phyloP scores from a whole-genome alignment of 2,113 vertebrate genomes.

The Microcebus ravelobensis region DNA sequence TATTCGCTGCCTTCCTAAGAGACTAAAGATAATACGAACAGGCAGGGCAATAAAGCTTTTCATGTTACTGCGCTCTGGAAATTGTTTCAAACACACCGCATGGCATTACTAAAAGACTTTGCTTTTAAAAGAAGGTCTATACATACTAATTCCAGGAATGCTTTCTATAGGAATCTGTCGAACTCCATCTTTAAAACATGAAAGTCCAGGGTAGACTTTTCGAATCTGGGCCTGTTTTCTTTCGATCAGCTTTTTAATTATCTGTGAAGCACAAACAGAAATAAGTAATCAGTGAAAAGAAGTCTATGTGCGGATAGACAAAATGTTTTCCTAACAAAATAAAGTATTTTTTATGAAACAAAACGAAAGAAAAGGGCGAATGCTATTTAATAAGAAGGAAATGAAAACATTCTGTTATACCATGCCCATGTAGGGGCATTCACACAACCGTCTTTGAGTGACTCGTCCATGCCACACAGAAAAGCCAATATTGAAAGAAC shows the following conservation, averaged over 20 bases:
- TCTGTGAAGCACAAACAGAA: slow-evolving; percentile 86
- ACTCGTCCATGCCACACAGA: not conserved
- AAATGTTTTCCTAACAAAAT: not conserved
- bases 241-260: slow-evolving; percentile 99
- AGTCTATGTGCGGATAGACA: not conserved
- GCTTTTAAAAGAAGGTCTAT: slow-evolving; percentile 63
- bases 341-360: not conserved
- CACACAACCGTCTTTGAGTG: not conserved
- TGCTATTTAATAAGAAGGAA: not conserved
- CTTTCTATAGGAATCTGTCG: slow-evolving; percentile 99
- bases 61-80: not conserved
- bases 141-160: slow-evolving; percentile 99
- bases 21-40: not conserved
- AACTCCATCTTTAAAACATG: slow-evolving; percentile 99
- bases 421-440: not conserved
- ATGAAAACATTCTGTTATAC: not conserved
- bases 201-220: slow-evolving; percentile 99
- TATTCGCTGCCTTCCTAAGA: not conserved
- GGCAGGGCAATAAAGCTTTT: not conserved
- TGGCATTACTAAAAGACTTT: not conserved
- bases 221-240: slow-evolving; percentile 98
- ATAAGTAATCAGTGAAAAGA: not conserved
- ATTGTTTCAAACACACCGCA: slow-evolving; percentile 15
- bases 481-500: not conserved
- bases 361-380: not conserved